Evolutionary conservation across 2,797 vertebrate species (phyloP), one percentile per base, ranked within the genome.

Genomic region (Discoglossus pictus): DNA sequence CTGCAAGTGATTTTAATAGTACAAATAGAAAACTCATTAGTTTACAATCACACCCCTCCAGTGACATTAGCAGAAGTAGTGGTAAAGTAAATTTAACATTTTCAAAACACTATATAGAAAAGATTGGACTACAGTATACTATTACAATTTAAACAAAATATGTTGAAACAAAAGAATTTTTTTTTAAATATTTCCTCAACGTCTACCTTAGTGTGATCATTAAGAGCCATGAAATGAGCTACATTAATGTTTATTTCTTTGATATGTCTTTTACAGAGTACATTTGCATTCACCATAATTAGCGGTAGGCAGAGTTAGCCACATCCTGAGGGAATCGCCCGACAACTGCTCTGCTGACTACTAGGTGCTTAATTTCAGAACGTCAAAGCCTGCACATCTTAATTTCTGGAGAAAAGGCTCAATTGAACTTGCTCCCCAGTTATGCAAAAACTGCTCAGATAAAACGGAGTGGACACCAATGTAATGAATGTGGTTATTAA

Each of bases 401-500:
- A 93, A 98, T 99, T 94, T 94, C 86, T 88, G 84, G 89, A 91
- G 88, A 89, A 90, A 85, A 81, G 88, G 88, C 89, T 91, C 89
- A 87, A 89, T 87, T 89, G 90, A 93, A 91, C 88, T 90, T 85
- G 83, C 75, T 89, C 81, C 79, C 84, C 79, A 85, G 90, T 91
- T 90, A 86, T 88, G 89, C 86, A 92, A 90, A 90, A 88, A 84
- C 86, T 79, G 81, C 80, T 87, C 86, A 82, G 81, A 90, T 87
- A 88, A 86, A 90, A 92, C 90, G 87, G 89, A 92, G 89, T 90
- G 94, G 94, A 95, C 89, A 90, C 89, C 87, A 87, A 82, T 86
- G 85, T 95, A 97, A 96, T 98, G 94, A 98, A 98, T 96, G 93
- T 92, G 91, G 93, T 98, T 98, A 98, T 99, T 96, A 99, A 98